phyloP scores from a whole-genome alignment of 2,113 vertebrate genomes.

The Oreochromis spilurus region DNA sequence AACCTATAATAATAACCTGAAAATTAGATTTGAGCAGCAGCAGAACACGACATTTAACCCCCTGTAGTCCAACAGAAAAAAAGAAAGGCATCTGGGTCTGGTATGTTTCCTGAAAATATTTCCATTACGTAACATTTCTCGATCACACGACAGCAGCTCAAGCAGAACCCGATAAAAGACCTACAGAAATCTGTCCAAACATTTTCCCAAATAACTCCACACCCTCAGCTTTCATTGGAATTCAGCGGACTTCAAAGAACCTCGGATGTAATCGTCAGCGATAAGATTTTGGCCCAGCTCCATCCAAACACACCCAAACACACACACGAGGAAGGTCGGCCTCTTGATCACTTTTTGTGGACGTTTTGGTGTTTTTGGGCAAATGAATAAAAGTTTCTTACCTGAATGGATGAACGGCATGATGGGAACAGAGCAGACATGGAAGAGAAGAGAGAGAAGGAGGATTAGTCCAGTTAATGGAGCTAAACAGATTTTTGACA shows the following conservation, averaged over 20 bases:
- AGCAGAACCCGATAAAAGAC: background rate
- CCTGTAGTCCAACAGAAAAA: background rate
- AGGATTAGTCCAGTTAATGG: background rate
- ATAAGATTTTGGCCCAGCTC: background rate
- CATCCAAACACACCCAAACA: background rate
- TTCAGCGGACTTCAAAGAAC: background rate
- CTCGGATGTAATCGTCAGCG: background rate
- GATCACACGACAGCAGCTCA: background rate
- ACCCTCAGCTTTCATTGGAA: background rate
- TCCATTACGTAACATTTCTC: background rate
- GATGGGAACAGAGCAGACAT: background rate
- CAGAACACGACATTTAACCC: background rate
- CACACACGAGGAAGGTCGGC: rapidly evolving
- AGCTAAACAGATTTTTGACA: background rate
- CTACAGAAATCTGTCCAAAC: background rate
- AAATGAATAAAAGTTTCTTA: conserved; percentile 7
- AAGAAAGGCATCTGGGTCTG: background rate
- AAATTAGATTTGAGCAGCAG: background rate
- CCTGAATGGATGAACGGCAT: background rate
- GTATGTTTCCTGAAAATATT: background rate
- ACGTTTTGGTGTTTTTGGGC: background rate
- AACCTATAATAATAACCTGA: background rate
- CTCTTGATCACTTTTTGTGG: background rate
- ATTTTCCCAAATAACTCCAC: background rate
- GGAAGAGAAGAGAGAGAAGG: conserved; percentile 9